These are phyloP conservation scores for Pangasius macronema DNA, from an alignment of 2,797 vertebrate genomes.

Conservation along the genomic window DNA sequence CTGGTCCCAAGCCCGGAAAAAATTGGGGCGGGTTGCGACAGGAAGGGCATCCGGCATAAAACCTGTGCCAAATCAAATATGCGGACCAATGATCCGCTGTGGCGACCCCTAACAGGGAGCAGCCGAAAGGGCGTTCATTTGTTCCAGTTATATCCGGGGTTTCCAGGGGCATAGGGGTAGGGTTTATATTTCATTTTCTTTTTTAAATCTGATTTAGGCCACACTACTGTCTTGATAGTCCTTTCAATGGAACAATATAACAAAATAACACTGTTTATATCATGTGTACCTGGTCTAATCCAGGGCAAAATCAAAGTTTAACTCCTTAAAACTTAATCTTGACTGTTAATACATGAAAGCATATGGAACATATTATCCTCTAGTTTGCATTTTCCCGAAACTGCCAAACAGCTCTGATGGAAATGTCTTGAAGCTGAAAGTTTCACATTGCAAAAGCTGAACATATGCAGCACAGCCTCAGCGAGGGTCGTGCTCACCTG, in stretches of 20 bases:
- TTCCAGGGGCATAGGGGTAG: not conserved
- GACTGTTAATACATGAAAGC: not conserved
- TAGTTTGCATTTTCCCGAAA: not conserved
- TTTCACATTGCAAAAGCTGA: conserved; percentile 32
- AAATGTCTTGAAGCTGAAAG: conserved; percentile 31
- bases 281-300: not conserved
- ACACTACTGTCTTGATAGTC: not conserved
- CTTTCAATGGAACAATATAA: not conserved
- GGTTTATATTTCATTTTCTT: not conserved
- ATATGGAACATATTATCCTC: not conserved
- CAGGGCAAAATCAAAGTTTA: not conserved
- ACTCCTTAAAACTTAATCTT: not conserved
- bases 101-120: too few relatives aligned
- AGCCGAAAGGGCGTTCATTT: too few relatives aligned
- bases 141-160: too few relatives aligned
- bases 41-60: too few relatives aligned
- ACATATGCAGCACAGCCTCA: conserved; percentile 27
- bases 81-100: too few relatives aligned
- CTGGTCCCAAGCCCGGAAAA: too few relatives aligned
- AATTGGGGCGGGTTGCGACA: too few relatives aligned
- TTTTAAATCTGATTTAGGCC: not conserved
- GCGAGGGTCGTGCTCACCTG: conserved; percentile 47
- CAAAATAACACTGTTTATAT: not conserved
- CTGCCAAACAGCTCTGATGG: not conserved
- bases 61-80: too few relatives aligned